Evolutionary conservation across 2,797 vertebrate species (phyloP), one percentile per base, ranked within the genome.

Genomic region (Graptemys geographica): DNA sequence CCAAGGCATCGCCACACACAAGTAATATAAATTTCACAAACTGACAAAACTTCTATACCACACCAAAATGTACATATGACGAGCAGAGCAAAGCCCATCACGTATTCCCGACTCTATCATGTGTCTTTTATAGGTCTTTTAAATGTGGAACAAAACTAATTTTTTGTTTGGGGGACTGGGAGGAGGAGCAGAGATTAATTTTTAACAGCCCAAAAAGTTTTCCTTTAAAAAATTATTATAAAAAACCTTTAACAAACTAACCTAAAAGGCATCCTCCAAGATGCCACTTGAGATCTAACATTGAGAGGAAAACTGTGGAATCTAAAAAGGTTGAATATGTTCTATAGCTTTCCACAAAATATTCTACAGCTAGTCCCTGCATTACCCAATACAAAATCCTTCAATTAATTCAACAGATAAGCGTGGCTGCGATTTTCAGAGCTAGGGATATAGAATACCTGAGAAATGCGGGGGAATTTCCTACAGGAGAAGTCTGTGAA

Each of bases 401-500:
- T 57, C 23, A 83, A 13, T 3, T 6, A 92, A 69, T 41, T 81
- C 83, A 91, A 79, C 82, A 82, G 37, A 53, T 19, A 52, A 3
- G 4, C 37, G 10, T 4, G 41, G 3, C 2, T 79, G 31, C 11
- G 44, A 31, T 25, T 84, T 41, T 55, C 84, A 6, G 37, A 52
- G 15, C 2, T 6, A 91, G 72, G 27, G 90, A 79, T 33, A 93
- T 3, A 79, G 31, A 15, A 13, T 98, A 99, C 99, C 99, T 99
- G 99, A 86, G 99, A 99, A 95, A 99, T 99, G 92, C 98, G 98
- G 56, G 99, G 98, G 72, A 99, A 99, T 98, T 99, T 99, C 96
- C 98, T 98, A 97, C 99, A 99, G 97, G 99, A 99, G 98, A 99
- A 99, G 98, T 99, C 99, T 0, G 99, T 99, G 98, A 99, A 99